phyloP scores from a whole-genome alignment of 2,113 vertebrate species.

The Lycaon pictus region DNA sequence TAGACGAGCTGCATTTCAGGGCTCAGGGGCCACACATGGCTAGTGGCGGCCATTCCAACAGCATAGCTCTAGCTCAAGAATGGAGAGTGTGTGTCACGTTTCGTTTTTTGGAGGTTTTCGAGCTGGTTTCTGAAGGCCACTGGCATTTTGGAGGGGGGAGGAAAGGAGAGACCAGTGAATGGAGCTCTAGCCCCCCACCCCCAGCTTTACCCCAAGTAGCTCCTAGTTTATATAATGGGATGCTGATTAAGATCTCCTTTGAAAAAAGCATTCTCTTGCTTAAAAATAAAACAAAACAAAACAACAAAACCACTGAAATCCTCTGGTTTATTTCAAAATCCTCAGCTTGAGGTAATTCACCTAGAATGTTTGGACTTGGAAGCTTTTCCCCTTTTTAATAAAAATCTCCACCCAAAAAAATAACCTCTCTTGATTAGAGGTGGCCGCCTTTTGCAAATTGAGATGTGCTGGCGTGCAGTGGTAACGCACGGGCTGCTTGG shows the following conservation, averaged over 20 bases:
- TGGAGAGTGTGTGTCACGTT: accelerated
- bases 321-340: conserved; percentile 60
- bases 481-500: accelerated
- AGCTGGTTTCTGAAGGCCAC: neutral
- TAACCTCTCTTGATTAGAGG: neutral
- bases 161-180: too few relatives aligned
- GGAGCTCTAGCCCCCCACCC: too few relatives aligned
- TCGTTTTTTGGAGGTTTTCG: neutral
- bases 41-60: accelerated
- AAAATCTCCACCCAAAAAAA: neutral
- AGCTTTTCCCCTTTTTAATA: neutral
- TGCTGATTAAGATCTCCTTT: neutral
- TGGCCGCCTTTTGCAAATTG: accelerated
- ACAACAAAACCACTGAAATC: neutral
- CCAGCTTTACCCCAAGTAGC: neutral
- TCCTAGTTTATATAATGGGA: neutral
- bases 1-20: neutral
- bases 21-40: neutral
- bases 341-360: conserved; percentile 34
- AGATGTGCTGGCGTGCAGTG: accelerated
- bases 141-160: neutral
- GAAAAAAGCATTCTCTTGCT: neutral
- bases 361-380: conserved; percentile 48
- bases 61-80: too few relatives aligned
- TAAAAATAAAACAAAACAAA: neutral